These are phyloP conservation scores for Acridotheres tristis DNA, from an alignment of 2,797 vertebrate species.

Conservation along the genomic window DNA sequence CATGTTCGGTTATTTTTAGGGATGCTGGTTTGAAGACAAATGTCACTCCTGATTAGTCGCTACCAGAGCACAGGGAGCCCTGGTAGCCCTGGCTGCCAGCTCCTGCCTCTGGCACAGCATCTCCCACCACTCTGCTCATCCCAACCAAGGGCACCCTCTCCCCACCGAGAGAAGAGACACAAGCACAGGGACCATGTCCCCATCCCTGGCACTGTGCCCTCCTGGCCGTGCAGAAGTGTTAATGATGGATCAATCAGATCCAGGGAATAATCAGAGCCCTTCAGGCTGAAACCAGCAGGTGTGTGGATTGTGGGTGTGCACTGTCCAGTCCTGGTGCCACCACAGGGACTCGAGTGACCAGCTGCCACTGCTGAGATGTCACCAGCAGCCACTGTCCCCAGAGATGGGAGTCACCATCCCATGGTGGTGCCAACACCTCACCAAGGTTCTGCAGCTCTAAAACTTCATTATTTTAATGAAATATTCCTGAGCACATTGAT, in stretches of 20 bases:
- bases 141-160: neutral
- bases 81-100: neutral
- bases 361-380: neutral
- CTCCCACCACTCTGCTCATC: neutral
- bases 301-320: neutral
- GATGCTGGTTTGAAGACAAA: conserved; percentile 11
- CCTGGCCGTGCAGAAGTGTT: neutral
- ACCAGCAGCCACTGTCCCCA: neutral
- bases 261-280: neutral
- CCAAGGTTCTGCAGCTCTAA: neutral
- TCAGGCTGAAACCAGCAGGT: neutral
- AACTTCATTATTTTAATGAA: conserved; percentile 1
- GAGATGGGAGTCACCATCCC: neutral
- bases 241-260: neutral
- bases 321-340: neutral
- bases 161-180: rapidly evolving
- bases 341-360: rapidly evolving
- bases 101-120: neutral
- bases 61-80: neutral
- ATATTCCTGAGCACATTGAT: neutral
- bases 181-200: rapidly evolving
- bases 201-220: neutral
- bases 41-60: neutral
- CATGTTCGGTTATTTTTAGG: conserved; percentile 22
- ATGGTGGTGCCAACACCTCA: rapidly evolving